phyloP scores from a whole-genome alignment of 2,113 vertebrate species.

The Setophaga coronata region DNA sequence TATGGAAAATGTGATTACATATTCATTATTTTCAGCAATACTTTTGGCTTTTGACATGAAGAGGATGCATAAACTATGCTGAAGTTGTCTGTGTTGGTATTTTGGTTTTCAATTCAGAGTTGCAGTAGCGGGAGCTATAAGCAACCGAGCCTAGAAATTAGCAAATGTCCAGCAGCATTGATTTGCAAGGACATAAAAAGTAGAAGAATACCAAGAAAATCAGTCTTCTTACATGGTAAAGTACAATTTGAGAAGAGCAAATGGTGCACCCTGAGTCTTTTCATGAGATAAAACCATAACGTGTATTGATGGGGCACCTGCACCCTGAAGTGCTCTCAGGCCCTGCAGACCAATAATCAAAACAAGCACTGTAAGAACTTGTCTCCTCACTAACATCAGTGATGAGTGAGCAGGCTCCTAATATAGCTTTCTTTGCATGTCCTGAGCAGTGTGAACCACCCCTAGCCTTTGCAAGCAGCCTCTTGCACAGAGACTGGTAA shows the following conservation, averaged over 20 bases:
- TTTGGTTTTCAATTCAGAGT: background rate
- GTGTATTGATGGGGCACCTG: background rate
- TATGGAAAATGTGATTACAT: background rate
- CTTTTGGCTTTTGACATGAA: constrained; percentile 11
- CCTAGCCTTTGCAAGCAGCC: background rate
- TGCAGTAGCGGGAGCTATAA: background rate
- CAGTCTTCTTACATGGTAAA: background rate
- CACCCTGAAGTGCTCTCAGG: background rate
- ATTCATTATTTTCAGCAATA: constrained; percentile 36
- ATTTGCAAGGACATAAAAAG: background rate
- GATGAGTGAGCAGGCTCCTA: background rate
- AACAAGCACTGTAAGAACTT: background rate
- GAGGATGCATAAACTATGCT: background rate
- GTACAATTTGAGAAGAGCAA: background rate
- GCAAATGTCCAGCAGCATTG: background rate
- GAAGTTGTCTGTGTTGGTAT: background rate
- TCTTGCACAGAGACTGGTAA: background rate
- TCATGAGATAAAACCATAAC: background rate
- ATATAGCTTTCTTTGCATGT: background rate
- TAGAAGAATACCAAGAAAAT: background rate
- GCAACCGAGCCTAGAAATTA: background rate
- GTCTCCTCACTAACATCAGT: background rate
- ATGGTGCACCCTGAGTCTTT: background rate
- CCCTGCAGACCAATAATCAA: background rate
- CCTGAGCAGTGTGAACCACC: background rate